Evolutionary conservation across 2,797 vertebrate species (phyloP), one percentile per base, ranked within the genome.

Genomic region (Champsocephalus esox): DNA sequence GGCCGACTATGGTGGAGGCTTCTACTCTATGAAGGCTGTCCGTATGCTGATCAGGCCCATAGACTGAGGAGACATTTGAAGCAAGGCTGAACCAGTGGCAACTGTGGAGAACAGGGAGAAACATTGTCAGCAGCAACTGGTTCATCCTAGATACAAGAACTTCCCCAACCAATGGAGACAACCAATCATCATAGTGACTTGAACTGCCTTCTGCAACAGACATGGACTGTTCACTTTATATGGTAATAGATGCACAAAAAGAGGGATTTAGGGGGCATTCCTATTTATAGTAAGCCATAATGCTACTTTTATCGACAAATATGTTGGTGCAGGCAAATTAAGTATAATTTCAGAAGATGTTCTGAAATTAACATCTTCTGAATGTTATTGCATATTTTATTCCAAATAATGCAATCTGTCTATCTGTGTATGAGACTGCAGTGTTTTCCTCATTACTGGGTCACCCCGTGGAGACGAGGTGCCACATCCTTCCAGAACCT

Each of bases 1-100:
- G 98, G 98, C 98, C 0, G 98, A 99, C 84, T 99, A 99, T 66
- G 95, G 98, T 0, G 98, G 98, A 10, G 98, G 98, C 0, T 98
- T 98, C 38, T 99, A 99, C 87, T 99, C 98, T 0, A 95, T 99
- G 77, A 99, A 99, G 92, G 93, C 88, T 43, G 94, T 95, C 28
- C 94, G 94, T 41, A 92, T 96, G 89, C 48, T 99, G 96, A 98
- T 99, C 92, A 94, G 97, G 72, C 97, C 97, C 66, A 98, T 94
- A 51, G 95, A 95, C 80, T 95, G 75, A 89, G 70, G 56, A 78
- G 51, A 75, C 43, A 43, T 48, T 34, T 55, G n/a, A 43, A 85
- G 13, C 67, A 46, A 34, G 17, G 43, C 77, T 64, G 86, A 70
- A 81, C 70, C 71, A 66, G 52, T 45, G 49, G 65, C 57, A 74